Percentiles rank a stretch among this genome's conserved stretches.
Evolutionary conservation across 1,140 invertebrate genomes (phyloP).

Genomic region (Planococcus citri): DNA sequence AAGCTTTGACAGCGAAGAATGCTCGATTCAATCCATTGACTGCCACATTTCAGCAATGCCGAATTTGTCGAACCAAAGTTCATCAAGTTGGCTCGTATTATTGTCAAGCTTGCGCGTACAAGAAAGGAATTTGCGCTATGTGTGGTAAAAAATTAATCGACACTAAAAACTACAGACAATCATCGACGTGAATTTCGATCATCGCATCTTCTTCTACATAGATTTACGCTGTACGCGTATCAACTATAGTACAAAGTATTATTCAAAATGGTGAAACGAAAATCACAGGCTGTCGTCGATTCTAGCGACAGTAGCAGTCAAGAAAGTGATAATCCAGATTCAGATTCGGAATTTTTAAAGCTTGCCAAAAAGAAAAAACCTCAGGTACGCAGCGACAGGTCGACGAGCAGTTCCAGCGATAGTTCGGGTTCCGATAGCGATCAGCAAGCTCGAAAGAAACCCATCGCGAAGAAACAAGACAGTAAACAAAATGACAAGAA

Average conservation of each 20-base stretch:
- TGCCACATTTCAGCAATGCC: conserved; percentile 71
- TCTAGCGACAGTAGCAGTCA: neutral
- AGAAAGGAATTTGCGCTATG: conserved; percentile 96
- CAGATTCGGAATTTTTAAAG: neutral
- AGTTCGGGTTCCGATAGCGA: neutral
- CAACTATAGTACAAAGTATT: too few species aligned
- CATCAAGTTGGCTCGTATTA: conserved; percentile 91
- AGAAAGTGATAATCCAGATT: neutral
- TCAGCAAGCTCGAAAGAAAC: neutral
- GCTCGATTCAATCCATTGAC: conserved; percentile 75
- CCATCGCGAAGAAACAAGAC: neutral
- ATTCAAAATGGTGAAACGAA: neutral
- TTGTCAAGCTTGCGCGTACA: conserved; percentile 88
- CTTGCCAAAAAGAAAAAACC: neutral
- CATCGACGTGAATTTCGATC: conserved; percentile 54
- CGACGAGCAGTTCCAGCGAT: neutral
- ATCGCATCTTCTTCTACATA: neutral
- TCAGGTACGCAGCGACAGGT: neutral
- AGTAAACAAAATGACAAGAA: neutral
- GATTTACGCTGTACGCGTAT: too few species aligned
- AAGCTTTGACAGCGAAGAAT: conserved; percentile 69
- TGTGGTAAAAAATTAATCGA: conserved; percentile 92
- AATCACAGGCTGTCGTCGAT: neutral
- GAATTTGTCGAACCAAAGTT: conserved; percentile 86
- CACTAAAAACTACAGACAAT: conserved; percentile 90